Base-by-base conservation (phyloP, 2,888 invertebrate genomes). In the Xestoiulus laeticollis region DNA sequence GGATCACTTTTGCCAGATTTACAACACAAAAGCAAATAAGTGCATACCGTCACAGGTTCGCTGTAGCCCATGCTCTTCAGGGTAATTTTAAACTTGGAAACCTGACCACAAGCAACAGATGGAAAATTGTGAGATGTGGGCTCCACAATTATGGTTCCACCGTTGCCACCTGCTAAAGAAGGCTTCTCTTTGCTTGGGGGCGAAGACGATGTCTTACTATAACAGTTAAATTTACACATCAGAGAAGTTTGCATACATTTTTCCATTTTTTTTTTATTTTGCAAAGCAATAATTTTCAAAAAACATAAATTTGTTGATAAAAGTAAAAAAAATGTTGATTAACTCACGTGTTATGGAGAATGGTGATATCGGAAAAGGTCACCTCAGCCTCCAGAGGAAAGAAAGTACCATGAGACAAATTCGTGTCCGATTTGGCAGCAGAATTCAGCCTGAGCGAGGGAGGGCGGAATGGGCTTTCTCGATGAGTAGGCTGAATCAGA, bases 281-380 rank as follows among this genome's bases (percentile, higher is more conserved):
- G 8, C 5, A 38, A 38, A 38, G 8, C 38, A 8, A 38, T 38
- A 38, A 38, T 38, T 38, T 38, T 8, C 5, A 38, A 38, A 38
- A 5, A 38, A 38, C 6, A 8, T 8, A 38, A 38, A 38, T 38
- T 38, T 8, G 38, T 8, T 5, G 6, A 38, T 5, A 8, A 38
- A 38, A 8, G 38, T 8, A 38, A 38, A 38, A 38, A 38, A 38
- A 38, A 8, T 38, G 8, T 38, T 38, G n/a, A 43, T 85, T 0
- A 38, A 38, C 85, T 43, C 38, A 85, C 85, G 38, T 85, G 30
- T 30, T 32, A 14, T 16, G 85, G 12, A 85, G n/a, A 85, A 85
- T 12, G n/a, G 85, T 85, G 43, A 85, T 44, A 33, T 85, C 85
- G 2, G 85, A 85, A 38, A 85, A 85, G 12, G 85, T 85, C 12